Base-by-base conservation (phyloP, 2,888 invertebrate genomes). In the Mythimna albipuncta region DNA sequence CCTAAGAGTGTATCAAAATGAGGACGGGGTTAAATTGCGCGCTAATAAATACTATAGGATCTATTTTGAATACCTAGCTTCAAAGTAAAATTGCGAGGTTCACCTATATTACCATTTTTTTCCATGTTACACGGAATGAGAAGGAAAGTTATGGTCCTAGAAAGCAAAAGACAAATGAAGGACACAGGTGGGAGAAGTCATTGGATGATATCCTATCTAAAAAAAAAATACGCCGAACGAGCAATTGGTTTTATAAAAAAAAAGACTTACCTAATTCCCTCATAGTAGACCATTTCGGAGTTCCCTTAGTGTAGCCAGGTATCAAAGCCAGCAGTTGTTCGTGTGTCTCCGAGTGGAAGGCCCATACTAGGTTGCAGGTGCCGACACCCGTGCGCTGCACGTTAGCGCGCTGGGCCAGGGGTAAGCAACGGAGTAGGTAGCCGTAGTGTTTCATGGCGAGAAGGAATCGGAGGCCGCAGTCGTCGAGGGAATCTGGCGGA, bases 391-490 rank as follows among this genome's bases (percentile, higher is more conserved):
- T 98, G 69, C 98, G 98, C 89, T 99, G 99, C 82, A 99, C 97
- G 70, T 97, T 97, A 0, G 98, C 98, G 69, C 99, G 97, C 92
- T 99, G 99, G 0, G 98, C 98, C 13, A 99, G 96, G 0, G 99
- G 99, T 74, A 99, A 96, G 91, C 99, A 99, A 44, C 99, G 97
- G 72, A 99, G 96, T 21, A 99, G 96, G 94, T 99, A 99, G 82
- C 98, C 98, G 93, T 99, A 99, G 93, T 99, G 99, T 88, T 99
- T 99, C 98, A 99, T 99, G 0, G 99, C 99, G 72, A 99, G 97
- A 21, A 99, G 96, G 95, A 99, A 99, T 61, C 99, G 97, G 1
- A 99, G 96, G 0, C 99, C 99, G 93, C 99, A 99, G 93, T 99
- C 99, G 93, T 99, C 99, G 41, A 99, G 95, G 0, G 98, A 98